Percentiles rank a stretch among this genome's conserved stretches.
Evolutionary conservation across 2,797 vertebrate genomes (phyloP).

Genomic region (Benthosema pterotum): DNA sequence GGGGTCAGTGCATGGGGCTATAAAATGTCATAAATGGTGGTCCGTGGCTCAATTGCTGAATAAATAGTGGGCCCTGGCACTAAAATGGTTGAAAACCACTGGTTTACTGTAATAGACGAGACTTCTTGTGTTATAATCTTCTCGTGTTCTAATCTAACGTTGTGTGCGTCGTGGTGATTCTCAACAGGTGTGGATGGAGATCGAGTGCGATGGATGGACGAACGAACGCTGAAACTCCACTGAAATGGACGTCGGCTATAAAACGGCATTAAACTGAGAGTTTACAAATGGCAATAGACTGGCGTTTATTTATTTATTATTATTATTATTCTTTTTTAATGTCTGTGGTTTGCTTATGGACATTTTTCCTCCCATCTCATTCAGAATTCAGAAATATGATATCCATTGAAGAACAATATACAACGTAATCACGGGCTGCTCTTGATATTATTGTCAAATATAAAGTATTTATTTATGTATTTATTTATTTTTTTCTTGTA

Average conservation of each 20-base stretch:
- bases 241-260: constrained; percentile 6
- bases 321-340: no score
- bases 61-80: no score
- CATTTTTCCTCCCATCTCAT: constrained; percentile 10
- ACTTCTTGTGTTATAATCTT: no score
- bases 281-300: constrained; percentile 34
- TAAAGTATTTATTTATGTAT: constrained; percentile 54
- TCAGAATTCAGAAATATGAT: constrained; percentile 26
- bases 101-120: no score
- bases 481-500: constrained; percentile 61
- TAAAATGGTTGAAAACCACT: no score
- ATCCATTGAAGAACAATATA: constrained; percentile 19
- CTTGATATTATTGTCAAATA: constrained; percentile 41
- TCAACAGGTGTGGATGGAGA: constrained; percentile 26
- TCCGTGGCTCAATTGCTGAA: no score
- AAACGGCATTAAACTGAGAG: constrained; percentile 28
- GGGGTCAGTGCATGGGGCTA: no score
- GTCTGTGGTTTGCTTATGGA: constrained; percentile 7
- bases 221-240: constrained; percentile 4
- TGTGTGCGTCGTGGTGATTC: constrained; percentile 4
- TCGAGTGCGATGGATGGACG: background rate
- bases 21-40: no score
- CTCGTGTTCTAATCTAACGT: background rate
- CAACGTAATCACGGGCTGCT: constrained; percentile 25
- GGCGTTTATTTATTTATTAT: no score